phyloP scores from a whole-genome alignment of 2,797 vertebrate species.

The Mormyrus proboscirostris region DNA sequence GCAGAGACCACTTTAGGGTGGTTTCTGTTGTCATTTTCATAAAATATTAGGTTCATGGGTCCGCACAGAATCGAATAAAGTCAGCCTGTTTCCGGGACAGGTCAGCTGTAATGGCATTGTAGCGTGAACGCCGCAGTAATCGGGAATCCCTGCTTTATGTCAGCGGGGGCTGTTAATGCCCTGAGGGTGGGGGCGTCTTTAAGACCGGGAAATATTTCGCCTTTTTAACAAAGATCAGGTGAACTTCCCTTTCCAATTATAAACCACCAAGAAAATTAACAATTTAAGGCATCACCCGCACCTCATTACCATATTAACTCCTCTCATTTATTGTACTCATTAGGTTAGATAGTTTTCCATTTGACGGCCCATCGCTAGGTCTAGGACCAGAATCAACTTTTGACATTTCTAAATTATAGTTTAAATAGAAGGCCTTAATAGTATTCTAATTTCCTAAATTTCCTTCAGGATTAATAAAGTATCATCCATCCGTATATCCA shows the following conservation, averaged over 20 bases:
- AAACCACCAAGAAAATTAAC: not conserved
- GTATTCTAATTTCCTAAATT: not conserved
- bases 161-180: not conserved
- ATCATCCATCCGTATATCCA: not conserved
- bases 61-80: not conserved
- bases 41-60: not conserved
- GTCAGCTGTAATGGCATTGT: constrained; percentile 34
- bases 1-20: not conserved
- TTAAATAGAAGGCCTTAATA: not conserved
- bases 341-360: not conserved
- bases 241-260: not conserved
- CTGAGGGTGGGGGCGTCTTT: not conserved
- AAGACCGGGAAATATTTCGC: not conserved
- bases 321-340: not conserved
- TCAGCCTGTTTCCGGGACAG: constrained; percentile 17
- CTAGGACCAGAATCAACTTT: not conserved
- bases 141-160: constrained; percentile 41
- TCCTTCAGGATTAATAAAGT: not conserved
- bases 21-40: not conserved
- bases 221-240: not conserved
- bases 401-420: not conserved
- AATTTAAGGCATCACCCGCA: not conserved
- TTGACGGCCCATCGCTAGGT: not conserved
- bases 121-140: constrained; percentile 35
- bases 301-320: not conserved